Conservation (phyloP, 1,140 invertebrate species). For the Halesus radiatus region DNA sequence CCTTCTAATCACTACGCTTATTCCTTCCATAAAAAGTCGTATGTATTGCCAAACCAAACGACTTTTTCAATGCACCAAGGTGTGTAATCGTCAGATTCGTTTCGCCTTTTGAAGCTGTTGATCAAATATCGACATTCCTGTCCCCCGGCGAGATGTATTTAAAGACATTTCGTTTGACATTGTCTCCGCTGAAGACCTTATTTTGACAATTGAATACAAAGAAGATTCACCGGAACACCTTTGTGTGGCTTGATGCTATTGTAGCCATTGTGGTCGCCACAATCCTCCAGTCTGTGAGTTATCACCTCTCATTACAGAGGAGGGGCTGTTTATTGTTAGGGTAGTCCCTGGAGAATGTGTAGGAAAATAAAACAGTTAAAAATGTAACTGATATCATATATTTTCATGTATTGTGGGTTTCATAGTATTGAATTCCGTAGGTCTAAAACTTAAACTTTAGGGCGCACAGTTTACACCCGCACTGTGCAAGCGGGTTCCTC, state of each 20-base stretch:
- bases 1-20: not conserved
- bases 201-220: slow-evolving; percentile 22
- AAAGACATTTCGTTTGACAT: not conserved
- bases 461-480: too few relatives aligned
- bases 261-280: not conserved
- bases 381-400: too few relatives aligned
- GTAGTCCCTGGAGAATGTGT: too few relatives aligned
- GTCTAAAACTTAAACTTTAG: too few relatives aligned
- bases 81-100: not conserved
- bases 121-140: slow-evolving; percentile 5
- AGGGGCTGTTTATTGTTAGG: too few relatives aligned
- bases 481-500: too few relatives aligned
- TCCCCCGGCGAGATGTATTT: not conserved
- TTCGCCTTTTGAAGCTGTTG: not conserved
- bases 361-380: too few relatives aligned
- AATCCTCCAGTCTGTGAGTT: too few relatives aligned
- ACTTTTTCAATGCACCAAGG: not conserved
- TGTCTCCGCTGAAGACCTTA: slow-evolving; percentile 1
- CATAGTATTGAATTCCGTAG: too few relatives aligned
- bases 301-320: too few relatives aligned
- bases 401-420: too few relatives aligned
- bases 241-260: slow-evolving; percentile 4
- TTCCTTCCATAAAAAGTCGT: not conserved
- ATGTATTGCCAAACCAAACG: too few relatives aligned
- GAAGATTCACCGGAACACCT: slow-evolving; percentile 3